Conservation (phyloP, 2,113 vertebrate species). For the Larimichthys crocea region DNA sequence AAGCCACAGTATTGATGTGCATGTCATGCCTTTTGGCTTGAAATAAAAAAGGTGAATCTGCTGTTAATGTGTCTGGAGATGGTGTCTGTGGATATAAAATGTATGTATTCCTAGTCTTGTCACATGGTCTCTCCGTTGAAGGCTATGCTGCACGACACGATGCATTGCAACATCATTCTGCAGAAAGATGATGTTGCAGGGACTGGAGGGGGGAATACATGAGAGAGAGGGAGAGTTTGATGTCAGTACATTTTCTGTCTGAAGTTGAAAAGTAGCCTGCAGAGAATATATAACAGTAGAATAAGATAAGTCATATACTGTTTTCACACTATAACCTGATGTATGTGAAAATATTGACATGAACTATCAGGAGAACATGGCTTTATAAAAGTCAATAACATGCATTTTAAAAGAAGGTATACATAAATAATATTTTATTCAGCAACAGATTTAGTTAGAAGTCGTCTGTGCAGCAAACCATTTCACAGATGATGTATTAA, state of each 20-base stretch:
- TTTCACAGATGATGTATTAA: not conserved
- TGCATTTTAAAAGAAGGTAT: not conserved
- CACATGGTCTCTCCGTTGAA: constrained; percentile 38
- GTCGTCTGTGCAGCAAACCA: not conserved
- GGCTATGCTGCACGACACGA: constrained; percentile 18
- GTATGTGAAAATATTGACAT: not conserved
- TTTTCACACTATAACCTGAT: not conserved
- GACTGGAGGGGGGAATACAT: not conserved
- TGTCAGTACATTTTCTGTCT: constrained; percentile 5
- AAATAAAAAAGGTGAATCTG: not conserved
- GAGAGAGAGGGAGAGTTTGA: not conserved
- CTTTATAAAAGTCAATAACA: too few species aligned
- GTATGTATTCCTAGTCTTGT: constrained; percentile 27
- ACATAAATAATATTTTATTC: not conserved
- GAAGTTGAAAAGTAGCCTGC: constrained; percentile 9
- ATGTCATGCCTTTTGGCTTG: not conserved
- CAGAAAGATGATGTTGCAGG: constrained; percentile 49
- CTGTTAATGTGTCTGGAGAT: not conserved
- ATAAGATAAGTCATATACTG: not conserved
- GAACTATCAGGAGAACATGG: too few species aligned
- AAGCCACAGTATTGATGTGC: not conserved
- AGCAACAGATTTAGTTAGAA: not conserved
- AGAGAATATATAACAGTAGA: constrained; percentile 2
- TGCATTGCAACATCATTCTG: constrained; percentile 37
- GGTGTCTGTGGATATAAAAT: constrained; percentile 10